Evolutionary conservation across 2,888 invertebrate species (phyloP).

Genomic region (Adineta ricciae): DNA sequence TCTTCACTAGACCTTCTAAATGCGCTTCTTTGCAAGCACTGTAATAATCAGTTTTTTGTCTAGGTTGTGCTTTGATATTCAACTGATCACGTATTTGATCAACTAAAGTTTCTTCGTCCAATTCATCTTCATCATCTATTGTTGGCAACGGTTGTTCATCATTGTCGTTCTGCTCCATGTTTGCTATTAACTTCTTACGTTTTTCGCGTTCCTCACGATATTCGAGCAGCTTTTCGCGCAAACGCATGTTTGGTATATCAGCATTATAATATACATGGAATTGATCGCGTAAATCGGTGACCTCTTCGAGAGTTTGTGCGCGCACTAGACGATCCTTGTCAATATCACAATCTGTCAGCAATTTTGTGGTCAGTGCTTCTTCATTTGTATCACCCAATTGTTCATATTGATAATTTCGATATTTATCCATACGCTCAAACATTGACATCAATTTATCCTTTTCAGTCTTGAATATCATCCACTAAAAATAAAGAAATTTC

Average conservation of each 20-base stretch:
- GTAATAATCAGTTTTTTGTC: slow-evolving; percentile 25
- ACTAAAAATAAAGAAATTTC: background rate
- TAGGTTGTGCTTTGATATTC: background rate
- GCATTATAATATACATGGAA: slow-evolving; percentile 82
- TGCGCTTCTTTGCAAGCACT: slow-evolving; percentile 37
- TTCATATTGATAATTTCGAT: slow-evolving; percentile 10
- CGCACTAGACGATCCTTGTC: slow-evolving; percentile 55
- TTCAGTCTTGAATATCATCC: slow-evolving; percentile 14
- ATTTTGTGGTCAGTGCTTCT: background rate
- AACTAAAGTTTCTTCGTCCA: slow-evolving; percentile 10
- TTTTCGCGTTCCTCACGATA: slow-evolving; percentile 54
- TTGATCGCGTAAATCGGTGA: slow-evolving; percentile 82
- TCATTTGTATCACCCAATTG: background rate
- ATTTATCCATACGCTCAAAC: slow-evolving; percentile 26
- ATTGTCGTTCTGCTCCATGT: slow-evolving; percentile 47
- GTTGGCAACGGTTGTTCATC: slow-evolving; percentile 46
- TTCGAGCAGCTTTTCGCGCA: slow-evolving; percentile 44
- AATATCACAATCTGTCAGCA: slow-evolving; percentile 37
- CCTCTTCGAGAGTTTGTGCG: slow-evolving; percentile 75
- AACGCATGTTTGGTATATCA: slow-evolving; percentile 48
- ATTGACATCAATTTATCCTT: background rate
- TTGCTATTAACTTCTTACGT: slow-evolving; percentile 47
- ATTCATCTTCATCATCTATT: slow-evolving; percentile 35
- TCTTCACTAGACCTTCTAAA: slow-evolving; percentile 68
- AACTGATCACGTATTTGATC: slow-evolving; percentile 9